Base-by-base conservation (phyloP, 2,888 invertebrate species). In the Drosophila maculinotata region DNA sequence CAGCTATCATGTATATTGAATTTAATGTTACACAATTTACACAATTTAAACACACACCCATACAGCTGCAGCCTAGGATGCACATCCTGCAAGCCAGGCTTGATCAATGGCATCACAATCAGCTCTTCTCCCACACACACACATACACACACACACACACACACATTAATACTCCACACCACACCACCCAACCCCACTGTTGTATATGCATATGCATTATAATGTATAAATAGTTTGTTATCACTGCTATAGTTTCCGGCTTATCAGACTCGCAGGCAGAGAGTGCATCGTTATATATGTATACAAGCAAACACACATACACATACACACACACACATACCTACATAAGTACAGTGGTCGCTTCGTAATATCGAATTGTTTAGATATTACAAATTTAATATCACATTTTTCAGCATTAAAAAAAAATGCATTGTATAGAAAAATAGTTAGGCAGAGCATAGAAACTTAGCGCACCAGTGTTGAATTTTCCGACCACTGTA, bases 1-100 rank as follows among this genome's bases (percentile, higher is more conserved):
- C 60, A 45, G 35, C 38, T 60, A 53, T 44, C 45, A 48, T 68
- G 68, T 68, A 60, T 49, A 68, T 68, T 67, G 52, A 53, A 53
- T 45, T 53, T 26, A 58, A 68, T 68, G 52, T 68, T 60, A 68
- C 54, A 64, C 47, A 28, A 39, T 14, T 30, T 38, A 45, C 39
- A 57, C 31, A 47, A n/a, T n/a, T n/a, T 28, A 44, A 44, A 45
- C 25, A 25, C 20, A 36, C 5, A 28, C 3, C 20, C 26, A 20
- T 15, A 42, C 17, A 44, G 14, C 30, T 25, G 36, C 10, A 36
- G 36, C 39, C 35, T 12, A 23, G 36, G 49, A 56, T 30, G 12
- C 4, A 30, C 25, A 48, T 57, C 33, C 42, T 58, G 28, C 41
- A 30, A 26, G 26, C 35, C 23, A 25, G 30, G 28, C 49, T 28